Percentiles rank a stretch among this genome's conserved stretches.
Evolutionary conservation across 2,113 vertebrate genomes (phyloP).

Genomic region (Etia nguti): DNA sequence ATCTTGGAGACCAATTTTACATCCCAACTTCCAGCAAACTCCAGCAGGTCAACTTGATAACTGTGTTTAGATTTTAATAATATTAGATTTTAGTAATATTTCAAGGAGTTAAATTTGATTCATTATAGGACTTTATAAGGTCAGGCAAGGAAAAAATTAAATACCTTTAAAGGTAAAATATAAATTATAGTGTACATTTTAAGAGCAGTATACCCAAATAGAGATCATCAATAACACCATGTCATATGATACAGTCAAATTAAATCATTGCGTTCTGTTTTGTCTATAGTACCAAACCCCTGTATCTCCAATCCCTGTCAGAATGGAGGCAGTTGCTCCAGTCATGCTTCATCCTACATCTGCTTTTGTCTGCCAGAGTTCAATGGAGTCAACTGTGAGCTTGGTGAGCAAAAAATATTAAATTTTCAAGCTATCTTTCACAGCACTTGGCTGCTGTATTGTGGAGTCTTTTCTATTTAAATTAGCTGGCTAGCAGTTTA

Average conservation of each 20-base stretch:
- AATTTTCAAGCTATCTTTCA: neutral
- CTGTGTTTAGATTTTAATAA: neutral
- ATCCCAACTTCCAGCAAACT: neutral
- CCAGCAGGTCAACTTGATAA: neutral
- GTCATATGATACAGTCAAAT: neutral
- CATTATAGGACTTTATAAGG: neutral
- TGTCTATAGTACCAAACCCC: conserved; percentile 73
- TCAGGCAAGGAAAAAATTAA: neutral
- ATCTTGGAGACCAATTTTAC: neutral
- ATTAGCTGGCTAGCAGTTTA: neutral
- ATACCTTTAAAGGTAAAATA: neutral
- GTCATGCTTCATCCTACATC: conserved; percentile 61
- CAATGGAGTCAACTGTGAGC: conserved; percentile 84
- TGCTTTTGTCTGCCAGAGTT: conserved; percentile 77
- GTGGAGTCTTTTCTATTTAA: neutral
- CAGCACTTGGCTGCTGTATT: neutral
- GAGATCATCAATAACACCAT: neutral
- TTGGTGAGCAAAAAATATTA: conserved; percentile 63
- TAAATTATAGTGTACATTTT: neutral
- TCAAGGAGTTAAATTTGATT: neutral
- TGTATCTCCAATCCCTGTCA: conserved; percentile 82
- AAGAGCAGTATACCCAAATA: neutral
- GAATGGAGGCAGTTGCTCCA: conserved; percentile 79
- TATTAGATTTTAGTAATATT: neutral
- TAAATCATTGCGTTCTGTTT: neutral